These are phyloP conservation scores for Falcunculus frontatus DNA, from an alignment of 2,113 vertebrate species.

Conservation along the genomic window DNA sequence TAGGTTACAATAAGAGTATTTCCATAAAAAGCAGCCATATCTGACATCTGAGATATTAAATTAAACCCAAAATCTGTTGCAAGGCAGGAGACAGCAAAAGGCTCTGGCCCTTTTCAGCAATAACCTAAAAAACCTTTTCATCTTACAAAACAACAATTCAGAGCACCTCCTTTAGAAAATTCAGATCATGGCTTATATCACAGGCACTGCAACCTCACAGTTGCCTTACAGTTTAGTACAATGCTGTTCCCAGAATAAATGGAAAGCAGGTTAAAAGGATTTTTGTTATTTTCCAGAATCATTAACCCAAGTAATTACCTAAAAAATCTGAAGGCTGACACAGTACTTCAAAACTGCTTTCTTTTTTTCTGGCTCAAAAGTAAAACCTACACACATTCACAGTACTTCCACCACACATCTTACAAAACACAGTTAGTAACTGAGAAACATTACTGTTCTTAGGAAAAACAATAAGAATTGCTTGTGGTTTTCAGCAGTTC, in stretches of 20 bases:
- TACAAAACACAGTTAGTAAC: background rate
- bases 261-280: background rate
- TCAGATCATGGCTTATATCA: background rate
- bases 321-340: background rate
- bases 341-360: background rate
- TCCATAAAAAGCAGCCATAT: conserved; percentile 39
- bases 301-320: background rate
- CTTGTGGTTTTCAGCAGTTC: background rate
- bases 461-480: background rate
- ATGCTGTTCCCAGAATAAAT: background rate
- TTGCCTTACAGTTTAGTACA: background rate
- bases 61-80: conserved; percentile 50
- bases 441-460: background rate
- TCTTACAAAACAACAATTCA: conserved; percentile 37
- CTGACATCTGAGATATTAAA: conserved; percentile 56
- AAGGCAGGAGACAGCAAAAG: conserved; percentile 42
- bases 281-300: conserved; percentile 10
- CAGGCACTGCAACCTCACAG: background rate
- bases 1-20: conserved; percentile 11
- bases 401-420: background rate
- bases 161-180: conserved; percentile 1
- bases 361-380: background rate
- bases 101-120: conserved; percentile 43
- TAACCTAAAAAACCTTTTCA: conserved; percentile 30
- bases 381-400: background rate